These are phyloP conservation scores for Centruroides vittatus DNA, from an alignment of 1,140 invertebrate genomes.

Conservation along the genomic window DNA sequence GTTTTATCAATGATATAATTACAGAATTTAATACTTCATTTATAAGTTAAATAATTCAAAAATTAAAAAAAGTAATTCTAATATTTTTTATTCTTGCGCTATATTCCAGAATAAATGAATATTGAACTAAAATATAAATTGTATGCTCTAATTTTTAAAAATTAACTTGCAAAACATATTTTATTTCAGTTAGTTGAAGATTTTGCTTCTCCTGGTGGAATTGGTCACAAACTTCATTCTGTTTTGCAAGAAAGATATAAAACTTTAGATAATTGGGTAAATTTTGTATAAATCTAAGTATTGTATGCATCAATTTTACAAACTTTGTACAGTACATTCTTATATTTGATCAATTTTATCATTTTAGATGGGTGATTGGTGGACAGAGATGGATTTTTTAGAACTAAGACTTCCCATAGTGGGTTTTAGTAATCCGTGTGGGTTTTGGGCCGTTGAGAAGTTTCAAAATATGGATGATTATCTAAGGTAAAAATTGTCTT, in stretches of 20 bases:
- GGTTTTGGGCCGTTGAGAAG: slow-evolving; percentile 50
- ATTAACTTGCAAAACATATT: too few relatives aligned
- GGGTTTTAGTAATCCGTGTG: slow-evolving; percentile 58
- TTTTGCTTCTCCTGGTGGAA: slow-evolving; percentile 43
- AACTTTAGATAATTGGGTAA: slow-evolving; percentile 50
- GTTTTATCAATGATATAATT: too few relatives aligned
- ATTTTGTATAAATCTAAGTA: too few relatives aligned
- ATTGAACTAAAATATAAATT: too few relatives aligned
- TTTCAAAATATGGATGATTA: slow-evolving; percentile 44
- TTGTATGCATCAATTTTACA: too few relatives aligned
- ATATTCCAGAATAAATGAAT: too few relatives aligned
- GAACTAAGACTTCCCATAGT: slow-evolving; percentile 57
- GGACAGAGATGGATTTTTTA: slow-evolving; percentile 57
- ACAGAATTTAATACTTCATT: too few relatives aligned
- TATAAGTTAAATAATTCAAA: too few relatives aligned
- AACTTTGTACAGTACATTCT: background rate
- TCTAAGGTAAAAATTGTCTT: slow-evolving; percentile 24
- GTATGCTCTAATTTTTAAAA: too few relatives aligned
- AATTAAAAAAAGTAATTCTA: too few relatives aligned
- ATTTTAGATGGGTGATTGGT: slow-evolving; percentile 50
- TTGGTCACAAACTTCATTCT: slow-evolving; percentile 49
- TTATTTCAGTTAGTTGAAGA: slow-evolving; percentile 32
- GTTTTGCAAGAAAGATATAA: slow-evolving; percentile 44
- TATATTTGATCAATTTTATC: background rate
- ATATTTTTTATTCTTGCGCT: too few relatives aligned